Evolutionary conservation across 2,888 invertebrate genomes (phyloP).

Genomic region (Oasisia sp.): DNA sequence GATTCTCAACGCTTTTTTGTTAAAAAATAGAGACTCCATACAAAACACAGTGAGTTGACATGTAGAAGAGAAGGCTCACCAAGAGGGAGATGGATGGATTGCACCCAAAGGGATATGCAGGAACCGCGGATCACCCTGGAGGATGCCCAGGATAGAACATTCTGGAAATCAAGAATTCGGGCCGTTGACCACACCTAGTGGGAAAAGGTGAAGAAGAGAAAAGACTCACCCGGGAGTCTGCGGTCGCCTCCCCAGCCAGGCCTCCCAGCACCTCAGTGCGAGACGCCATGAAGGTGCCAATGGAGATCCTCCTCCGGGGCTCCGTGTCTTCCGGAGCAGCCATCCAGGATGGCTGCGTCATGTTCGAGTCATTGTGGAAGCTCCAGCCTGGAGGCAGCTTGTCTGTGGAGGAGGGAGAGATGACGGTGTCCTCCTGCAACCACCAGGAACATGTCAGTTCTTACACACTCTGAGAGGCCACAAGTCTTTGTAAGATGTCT

Average conservation of each 20-base stretch:
- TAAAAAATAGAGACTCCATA: neutral
- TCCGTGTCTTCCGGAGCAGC: slow-evolving; percentile 37
- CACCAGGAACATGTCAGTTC: neutral
- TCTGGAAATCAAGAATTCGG: no score
- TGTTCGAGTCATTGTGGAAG: slow-evolving; percentile 40
- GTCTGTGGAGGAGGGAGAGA: neutral
- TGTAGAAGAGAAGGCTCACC: neutral
- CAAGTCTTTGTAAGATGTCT: no score
- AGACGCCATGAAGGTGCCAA: slow-evolving; percentile 53
- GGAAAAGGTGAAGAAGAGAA: no score
- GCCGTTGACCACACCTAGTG: no score
- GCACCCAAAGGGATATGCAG: no score
- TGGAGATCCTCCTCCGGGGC: slow-evolving; percentile 48
- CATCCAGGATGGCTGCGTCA: slow-evolving; percentile 37
- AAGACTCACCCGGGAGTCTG: neutral
- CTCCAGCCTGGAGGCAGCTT: neutral
- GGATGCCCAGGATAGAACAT: no score
- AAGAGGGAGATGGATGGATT: no score
- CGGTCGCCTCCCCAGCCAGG: neutral
- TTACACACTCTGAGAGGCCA: no score
- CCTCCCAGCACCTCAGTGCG: slow-evolving; percentile 53
- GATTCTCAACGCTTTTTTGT: no score
- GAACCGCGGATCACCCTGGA: no score
- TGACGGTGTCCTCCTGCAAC: neutral
- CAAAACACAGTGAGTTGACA: no score